These are phyloP conservation scores for Blennius ocellaris DNA, from an alignment of 2,113 vertebrate species.

Conservation along the genomic window DNA sequence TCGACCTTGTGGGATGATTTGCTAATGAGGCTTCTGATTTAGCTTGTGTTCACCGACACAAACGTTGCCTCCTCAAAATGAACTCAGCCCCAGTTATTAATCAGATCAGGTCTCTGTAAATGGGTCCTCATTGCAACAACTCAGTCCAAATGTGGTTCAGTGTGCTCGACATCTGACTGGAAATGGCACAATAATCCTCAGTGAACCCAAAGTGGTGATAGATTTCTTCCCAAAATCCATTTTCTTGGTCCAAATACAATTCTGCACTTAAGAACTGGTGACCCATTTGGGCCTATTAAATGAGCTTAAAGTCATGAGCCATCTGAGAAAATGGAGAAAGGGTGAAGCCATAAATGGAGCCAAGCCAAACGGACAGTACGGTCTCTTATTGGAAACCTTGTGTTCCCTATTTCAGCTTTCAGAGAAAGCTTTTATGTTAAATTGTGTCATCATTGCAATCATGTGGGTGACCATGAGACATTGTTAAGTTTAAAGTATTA, in stretches of 20 bases:
- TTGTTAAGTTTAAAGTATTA: constrained; percentile 44
- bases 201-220: constrained; percentile 12
- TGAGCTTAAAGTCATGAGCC: constrained; percentile 26
- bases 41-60: constrained; percentile 26
- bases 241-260: constrained; percentile 27
- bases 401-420: constrained; percentile 30
- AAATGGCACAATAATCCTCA: constrained; percentile 39
- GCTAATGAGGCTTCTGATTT: constrained; percentile 10
- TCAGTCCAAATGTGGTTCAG: constrained; percentile 29
- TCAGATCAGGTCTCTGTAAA: constrained; percentile 29
- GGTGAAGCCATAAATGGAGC: constrained; percentile 5
- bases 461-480: constrained; percentile 9
- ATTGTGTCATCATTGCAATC: constrained; percentile 26
- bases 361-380: constrained; percentile 15
- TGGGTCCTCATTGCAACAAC: constrained; percentile 11
- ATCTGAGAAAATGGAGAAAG: constrained; percentile 21
- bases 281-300: constrained; percentile 36
- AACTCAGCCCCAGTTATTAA: constrained; percentile 17
- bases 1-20: background rate
- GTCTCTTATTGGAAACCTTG: constrained; percentile 15
- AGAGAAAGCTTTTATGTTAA: constrained; percentile 12
- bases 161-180: constrained; percentile 29
- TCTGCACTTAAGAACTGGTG: constrained; percentile 8
- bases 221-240: constrained; percentile 1
- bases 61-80: constrained; percentile 16